Percentiles rank a stretch among this genome's conserved stretches.
Evolutionary conservation across 2,113 vertebrate species (phyloP).

Genomic region (Cinclus cinclus): DNA sequence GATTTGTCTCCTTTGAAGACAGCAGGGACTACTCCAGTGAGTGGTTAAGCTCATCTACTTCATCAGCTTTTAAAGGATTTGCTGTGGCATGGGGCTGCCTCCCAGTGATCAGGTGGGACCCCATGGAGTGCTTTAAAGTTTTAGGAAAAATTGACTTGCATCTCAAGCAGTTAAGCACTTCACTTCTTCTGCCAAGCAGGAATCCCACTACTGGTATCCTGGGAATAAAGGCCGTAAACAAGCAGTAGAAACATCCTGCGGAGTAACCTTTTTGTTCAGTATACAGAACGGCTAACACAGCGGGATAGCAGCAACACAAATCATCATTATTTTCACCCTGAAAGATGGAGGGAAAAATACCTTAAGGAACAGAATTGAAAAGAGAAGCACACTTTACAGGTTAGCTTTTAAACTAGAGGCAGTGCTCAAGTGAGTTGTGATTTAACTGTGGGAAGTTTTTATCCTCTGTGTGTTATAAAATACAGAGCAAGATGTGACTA

Average conservation of each 20-base stretch:
- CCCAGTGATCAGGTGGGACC: background rate
- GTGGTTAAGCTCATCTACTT: background rate
- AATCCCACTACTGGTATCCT: background rate
- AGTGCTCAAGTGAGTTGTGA: background rate
- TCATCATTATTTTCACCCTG: conserved; percentile 9
- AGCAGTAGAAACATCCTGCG: background rate
- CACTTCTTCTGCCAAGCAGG: conserved; percentile 1
- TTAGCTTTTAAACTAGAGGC: background rate
- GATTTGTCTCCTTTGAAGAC: conserved; percentile 13
- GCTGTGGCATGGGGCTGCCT: background rate
- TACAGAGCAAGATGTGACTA: background rate
- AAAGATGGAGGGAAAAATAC: conserved; percentile 30
- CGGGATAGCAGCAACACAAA: conserved; percentile 27
- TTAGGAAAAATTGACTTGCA: background rate
- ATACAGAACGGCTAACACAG: background rate
- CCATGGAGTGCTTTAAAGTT: background rate
- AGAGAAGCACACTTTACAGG: background rate
- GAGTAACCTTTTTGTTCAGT: conserved; percentile 17
- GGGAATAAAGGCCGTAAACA: conserved; percentile 32
- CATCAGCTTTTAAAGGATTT: background rate
- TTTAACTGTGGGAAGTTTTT: conserved; percentile 23
- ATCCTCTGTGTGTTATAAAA: background rate
- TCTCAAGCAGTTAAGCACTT: background rate
- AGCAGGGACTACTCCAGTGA: background rate
- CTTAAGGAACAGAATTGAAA: conserved; percentile 13